Conservation (phyloP, 2,113 vertebrate species). For the Platysternon megacephalum region DNA sequence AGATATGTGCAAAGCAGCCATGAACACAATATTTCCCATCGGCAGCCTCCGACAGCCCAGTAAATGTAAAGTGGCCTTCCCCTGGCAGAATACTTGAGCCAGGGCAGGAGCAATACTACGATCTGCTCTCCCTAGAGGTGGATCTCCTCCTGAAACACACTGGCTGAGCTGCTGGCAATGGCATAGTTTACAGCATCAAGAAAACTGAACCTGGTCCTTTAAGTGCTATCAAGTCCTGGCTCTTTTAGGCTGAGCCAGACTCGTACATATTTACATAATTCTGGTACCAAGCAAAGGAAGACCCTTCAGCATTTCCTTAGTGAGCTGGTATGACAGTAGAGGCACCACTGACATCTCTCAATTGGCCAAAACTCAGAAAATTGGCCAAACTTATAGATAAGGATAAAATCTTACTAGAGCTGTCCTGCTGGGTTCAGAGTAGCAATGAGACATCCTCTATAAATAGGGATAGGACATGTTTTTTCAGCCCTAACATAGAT, state of each 20-base stretch:
- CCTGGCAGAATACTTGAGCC: background rate
- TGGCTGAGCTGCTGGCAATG: background rate
- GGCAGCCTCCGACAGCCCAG: background rate
- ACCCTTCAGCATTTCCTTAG: background rate
- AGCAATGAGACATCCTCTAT: background rate
- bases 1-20: background rate
- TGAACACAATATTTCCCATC: background rate
- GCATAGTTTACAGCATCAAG: background rate
- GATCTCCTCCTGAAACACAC: background rate
- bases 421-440: background rate
- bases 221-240: accelerated
- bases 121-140: accelerated
- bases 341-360: background rate
- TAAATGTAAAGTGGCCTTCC: background rate
- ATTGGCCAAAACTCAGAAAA: background rate
- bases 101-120: background rate
- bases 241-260: background rate
- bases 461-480: background rate
- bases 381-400: background rate
- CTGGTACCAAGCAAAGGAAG: background rate
- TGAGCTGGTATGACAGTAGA: background rate
- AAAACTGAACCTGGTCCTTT: background rate
- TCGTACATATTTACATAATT: background rate
- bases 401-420: background rate
- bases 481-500: background rate